phyloP scores from a whole-genome alignment of 2,797 vertebrate genomes.

The Pipistrellus pipistrellus region DNA sequence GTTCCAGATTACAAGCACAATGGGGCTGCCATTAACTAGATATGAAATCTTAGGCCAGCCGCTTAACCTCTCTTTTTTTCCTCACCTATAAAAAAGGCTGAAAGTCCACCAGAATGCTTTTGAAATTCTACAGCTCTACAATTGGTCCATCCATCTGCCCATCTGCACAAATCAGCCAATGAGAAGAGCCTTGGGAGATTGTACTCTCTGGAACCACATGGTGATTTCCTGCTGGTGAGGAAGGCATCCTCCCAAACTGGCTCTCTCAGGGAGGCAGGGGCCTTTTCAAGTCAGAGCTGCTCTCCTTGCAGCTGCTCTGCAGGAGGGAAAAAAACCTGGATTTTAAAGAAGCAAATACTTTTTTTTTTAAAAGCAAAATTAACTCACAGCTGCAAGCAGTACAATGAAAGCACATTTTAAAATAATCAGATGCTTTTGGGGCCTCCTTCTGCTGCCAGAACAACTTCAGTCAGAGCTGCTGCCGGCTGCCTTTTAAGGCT shows the following conservation, averaged over 20 bases:
- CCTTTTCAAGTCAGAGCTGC: constrained; percentile 43
- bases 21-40: neutral
- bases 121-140: neutral
- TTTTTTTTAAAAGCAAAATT: constrained; percentile 62
- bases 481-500: constrained; percentile 55
- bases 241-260: neutral
- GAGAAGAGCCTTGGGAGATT: neutral
- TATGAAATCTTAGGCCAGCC: neutral
- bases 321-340: constrained; percentile 67
- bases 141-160: neutral
- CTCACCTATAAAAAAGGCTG: neutral
- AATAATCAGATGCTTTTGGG: constrained; percentile 80
- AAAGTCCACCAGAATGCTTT: neutral
- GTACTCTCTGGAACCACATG: accelerated
- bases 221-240: neutral
- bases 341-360: constrained; percentile 79
- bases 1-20: neutral
- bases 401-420: constrained; percentile 77
- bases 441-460: constrained; percentile 72
- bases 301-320: constrained; percentile 68
- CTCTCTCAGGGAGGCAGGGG: neutral
- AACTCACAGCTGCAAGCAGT: constrained; percentile 78
- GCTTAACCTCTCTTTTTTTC: neutral
- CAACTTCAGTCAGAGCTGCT: constrained; percentile 53
- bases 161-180: constrained; percentile 21